phyloP scores from a whole-genome alignment of 2,888 invertebrate genomes.

The Automeris io region DNA sequence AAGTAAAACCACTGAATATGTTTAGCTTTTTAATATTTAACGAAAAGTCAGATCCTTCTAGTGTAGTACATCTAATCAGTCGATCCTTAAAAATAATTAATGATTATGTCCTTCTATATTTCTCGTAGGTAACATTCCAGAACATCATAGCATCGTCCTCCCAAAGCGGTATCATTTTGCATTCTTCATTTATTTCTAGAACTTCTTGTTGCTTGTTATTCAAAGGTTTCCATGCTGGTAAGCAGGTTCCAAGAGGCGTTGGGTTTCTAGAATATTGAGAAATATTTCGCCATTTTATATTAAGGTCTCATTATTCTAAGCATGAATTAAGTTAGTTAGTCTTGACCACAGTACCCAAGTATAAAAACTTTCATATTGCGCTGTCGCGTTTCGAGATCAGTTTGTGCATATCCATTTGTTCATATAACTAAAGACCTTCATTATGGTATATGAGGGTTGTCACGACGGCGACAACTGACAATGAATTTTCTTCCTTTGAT shows the following conservation, averaged over 20 bases:
- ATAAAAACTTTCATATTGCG: too few species aligned
- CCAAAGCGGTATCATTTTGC: constrained; percentile 41
- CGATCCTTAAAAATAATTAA: neutral
- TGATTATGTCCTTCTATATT: constrained; percentile 45
- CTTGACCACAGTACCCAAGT: too few species aligned
- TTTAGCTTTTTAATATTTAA: too few species aligned
- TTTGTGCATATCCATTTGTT: neutral
- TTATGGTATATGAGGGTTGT: too few species aligned
- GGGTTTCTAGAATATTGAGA: constrained; percentile 57
- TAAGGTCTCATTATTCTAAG: too few species aligned
- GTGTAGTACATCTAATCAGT: neutral
- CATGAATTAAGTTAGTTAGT: too few species aligned
- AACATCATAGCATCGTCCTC: constrained; percentile 34
- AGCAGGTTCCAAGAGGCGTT: constrained; percentile 27
- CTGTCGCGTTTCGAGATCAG: neutral
- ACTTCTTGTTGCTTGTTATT: constrained; percentile 27
- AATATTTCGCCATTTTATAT: too few species aligned
- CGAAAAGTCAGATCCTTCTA: too few species aligned
- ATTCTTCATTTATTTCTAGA: constrained; percentile 42
- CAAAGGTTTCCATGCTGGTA: constrained; percentile 42
- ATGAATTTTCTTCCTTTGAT: too few species aligned
- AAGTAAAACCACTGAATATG: too few species aligned
- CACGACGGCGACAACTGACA: too few species aligned
- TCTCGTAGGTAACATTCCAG: constrained; percentile 54
- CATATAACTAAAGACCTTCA: too few species aligned